Conservation (phyloP, 1,140 invertebrate species). For the Cepaea nemoralis region DNA sequence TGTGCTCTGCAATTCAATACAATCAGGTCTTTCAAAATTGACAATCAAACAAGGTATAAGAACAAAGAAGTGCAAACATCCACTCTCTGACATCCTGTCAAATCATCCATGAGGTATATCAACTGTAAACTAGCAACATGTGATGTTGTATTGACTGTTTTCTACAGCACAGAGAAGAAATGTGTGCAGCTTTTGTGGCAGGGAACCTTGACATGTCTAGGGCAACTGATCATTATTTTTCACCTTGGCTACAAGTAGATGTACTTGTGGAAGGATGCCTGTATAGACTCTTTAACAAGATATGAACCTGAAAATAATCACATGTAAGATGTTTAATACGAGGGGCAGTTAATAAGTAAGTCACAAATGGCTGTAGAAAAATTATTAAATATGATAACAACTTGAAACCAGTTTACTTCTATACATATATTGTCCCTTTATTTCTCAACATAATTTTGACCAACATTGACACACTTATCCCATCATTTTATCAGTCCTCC, state of each 20-base stretch:
- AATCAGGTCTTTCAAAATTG: not conserved
- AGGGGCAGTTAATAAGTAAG: too few relatives aligned
- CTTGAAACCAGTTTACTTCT: too few relatives aligned
- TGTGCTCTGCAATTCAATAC: too few relatives aligned
- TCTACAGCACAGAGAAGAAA: not conserved
- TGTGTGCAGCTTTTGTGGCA: too few relatives aligned
- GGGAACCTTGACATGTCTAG: too few relatives aligned
- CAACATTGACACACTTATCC: too few relatives aligned
- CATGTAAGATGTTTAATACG: not conserved
- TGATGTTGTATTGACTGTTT: not conserved
- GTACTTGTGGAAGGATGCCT: not conserved
- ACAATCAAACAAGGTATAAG: not conserved
- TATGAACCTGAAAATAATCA: not conserved
- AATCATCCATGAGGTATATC: not conserved
- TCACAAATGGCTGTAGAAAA: too few relatives aligned
- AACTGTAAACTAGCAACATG: not conserved
- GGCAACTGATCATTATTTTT: too few relatives aligned
- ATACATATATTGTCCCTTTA: too few relatives aligned
- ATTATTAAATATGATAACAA: too few relatives aligned
- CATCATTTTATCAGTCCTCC: too few relatives aligned
- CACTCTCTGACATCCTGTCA: not conserved
- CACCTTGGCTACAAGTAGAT: not conserved
- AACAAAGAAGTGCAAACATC: not conserved
- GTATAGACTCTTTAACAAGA: conserved; percentile 6
- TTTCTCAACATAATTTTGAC: too few relatives aligned